These are phyloP conservation scores for Sinocyclocheilus anshuiensis DNA, from an alignment of 2,113 vertebrate genomes.

Conservation along the genomic window DNA sequence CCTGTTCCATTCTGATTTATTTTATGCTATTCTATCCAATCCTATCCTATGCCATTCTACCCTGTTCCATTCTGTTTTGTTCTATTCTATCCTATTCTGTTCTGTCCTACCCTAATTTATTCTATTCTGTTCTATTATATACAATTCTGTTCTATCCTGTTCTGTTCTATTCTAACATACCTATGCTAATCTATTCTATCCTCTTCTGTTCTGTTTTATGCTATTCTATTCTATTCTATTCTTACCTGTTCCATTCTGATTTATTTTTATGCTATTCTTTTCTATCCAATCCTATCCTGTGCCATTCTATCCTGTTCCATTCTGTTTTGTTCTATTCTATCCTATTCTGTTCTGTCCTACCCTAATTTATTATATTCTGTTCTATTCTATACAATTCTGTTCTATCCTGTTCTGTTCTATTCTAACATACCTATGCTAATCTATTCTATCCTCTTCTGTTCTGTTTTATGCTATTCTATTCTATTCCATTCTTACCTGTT, in stretches of 20 bases:
- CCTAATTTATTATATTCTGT: not conserved
- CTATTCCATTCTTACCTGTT: no score
- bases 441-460: no score
- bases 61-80: not conserved
- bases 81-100: not conserved
- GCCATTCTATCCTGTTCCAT: no score
- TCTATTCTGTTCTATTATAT: not conserved
- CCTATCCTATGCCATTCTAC: not conserved
- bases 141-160: no score
- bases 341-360: not conserved
- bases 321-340: not conserved
- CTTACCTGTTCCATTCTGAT: not conserved
- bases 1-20: not conserved
- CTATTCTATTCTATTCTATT: no score
- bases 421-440: not conserved
- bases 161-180: not conserved
- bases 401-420: not conserved
- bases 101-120: not conserved
- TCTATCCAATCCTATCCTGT: no score
- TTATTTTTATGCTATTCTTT: not conserved
- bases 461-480: no score
- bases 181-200: no score
- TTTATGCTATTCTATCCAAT: not conserved
- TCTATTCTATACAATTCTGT: not conserved
- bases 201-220: no score